Conservation (phyloP, 2,113 vertebrate species). For the Glaucidium brasilianum region DNA sequence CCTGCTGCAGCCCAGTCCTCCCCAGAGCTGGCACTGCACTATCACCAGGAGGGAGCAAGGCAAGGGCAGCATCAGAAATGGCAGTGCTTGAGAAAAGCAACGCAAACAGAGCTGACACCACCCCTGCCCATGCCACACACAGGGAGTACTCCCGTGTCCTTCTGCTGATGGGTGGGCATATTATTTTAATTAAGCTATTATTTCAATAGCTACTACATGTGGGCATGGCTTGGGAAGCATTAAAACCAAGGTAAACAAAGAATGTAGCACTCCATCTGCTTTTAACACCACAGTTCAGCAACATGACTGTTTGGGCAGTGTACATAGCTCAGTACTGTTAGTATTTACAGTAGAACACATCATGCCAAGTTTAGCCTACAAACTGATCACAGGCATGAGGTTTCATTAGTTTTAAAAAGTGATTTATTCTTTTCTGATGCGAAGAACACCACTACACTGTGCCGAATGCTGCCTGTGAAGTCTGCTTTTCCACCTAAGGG, state of each 20-base stretch:
- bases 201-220: background rate
- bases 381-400: background rate
- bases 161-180: background rate
- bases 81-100: background rate
- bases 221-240: background rate
- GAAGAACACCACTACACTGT: conserved; percentile 4
- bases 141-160: background rate
- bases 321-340: background rate
- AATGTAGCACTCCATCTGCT: background rate
- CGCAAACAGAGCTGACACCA: background rate
- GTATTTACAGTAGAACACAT: conserved; percentile 34
- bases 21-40: fast-evolving
- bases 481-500: conserved; percentile 51
- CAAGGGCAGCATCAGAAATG: background rate
- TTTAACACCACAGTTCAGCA: background rate
- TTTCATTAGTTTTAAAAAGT: conserved; percentile 36
- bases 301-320: background rate
- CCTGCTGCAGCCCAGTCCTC: background rate
- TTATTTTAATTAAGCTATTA: conserved; percentile 30
- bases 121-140: background rate
- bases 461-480: conserved; percentile 37
- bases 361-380: conserved; percentile 21
- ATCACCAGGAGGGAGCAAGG: fast-evolving
- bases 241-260: background rate
- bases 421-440: conserved; percentile 57